Evolutionary conservation across 2,113 vertebrate genomes (phyloP), one percentile per base, ranked within the genome.

Genomic region (Lichenostomus cassidix): DNA sequence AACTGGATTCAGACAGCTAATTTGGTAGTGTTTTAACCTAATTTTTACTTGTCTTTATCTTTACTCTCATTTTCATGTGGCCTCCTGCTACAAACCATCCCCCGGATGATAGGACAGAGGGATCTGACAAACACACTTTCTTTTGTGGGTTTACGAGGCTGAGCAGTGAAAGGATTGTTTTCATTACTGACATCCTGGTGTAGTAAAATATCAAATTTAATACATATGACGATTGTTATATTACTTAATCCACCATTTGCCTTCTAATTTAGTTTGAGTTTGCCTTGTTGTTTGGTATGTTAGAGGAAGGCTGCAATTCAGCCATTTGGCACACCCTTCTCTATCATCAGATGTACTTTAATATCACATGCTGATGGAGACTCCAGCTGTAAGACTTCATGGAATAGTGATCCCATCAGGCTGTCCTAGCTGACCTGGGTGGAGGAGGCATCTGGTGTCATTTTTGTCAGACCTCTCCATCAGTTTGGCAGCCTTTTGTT

Each of bases 111-210:
- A 49, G 82, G 90, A 74, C 85, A 88, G 80, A 52, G 35, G 87
- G n/a, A 22, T 90, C 90, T 96, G 90, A 95, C 0, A 1, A 96
- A 53, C 73, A 46, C 31, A 1, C 56, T 94, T 93, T 92, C 68
- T 60, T 79, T 31, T 75, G 44, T 84, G 88, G 86, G 42, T 94
- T 95, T 96, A 58, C 0, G 9, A 90, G 59, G 69, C 69, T 87
- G 92, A 96, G 76, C 82, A 87, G 86, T 79, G 95, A 27, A 76
- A 78, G 73, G 77, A 79, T 84, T 96, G 92, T 97, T 95, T 96
- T 96, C 62, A 94, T 97, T 96, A 94, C 58, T 79, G 55, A 94
- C 93, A 94, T 96, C 90, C 93, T 92, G 95, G 60, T 92, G 69
- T 29, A 94, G 92, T 95, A 92, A 97, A 92, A 95, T 65, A 93